Evolutionary conservation across 2,888 invertebrate genomes (phyloP).

Genomic region (Candidula unifasciata): DNA sequence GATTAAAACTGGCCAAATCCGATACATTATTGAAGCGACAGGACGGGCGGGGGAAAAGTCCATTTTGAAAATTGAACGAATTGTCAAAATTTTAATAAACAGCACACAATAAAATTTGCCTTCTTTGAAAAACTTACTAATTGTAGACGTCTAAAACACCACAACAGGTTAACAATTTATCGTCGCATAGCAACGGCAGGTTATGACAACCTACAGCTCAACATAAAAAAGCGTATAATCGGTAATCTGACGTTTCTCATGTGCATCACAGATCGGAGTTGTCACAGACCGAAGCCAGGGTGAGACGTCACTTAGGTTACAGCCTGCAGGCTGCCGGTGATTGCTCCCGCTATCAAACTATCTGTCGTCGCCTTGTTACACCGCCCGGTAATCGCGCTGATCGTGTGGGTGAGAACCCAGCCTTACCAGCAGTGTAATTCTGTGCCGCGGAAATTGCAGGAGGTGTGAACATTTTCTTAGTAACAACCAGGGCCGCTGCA

Average conservation of each 20-base stretch:
- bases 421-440: constrained; percentile 9
- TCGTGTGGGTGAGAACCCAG: constrained; percentile 22
- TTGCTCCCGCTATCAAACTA: constrained; percentile 35
- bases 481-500: not conserved
- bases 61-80: too few species aligned
- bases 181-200: not conserved
- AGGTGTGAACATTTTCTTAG: constrained; percentile 25
- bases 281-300: constrained; percentile 16
- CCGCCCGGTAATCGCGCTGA: constrained; percentile 5
- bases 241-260: constrained; percentile 22
- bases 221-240: constrained; percentile 21
- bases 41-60: too few species aligned
- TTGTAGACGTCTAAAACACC: too few species aligned
- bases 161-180: not conserved
- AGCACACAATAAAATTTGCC: too few species aligned
- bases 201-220: not conserved
- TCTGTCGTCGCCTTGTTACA: constrained; percentile 37
- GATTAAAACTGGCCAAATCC: too few species aligned
- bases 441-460: constrained; percentile 15
- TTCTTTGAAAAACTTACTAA: too few species aligned
- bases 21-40: too few species aligned
- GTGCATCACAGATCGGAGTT: constrained; percentile 1
- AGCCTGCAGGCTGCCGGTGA: constrained; percentile 18
- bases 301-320: not conserved
- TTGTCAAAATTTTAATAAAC: too few species aligned